phyloP scores from a whole-genome alignment of 2,888 invertebrate species.

The Lithosia quadra region DNA sequence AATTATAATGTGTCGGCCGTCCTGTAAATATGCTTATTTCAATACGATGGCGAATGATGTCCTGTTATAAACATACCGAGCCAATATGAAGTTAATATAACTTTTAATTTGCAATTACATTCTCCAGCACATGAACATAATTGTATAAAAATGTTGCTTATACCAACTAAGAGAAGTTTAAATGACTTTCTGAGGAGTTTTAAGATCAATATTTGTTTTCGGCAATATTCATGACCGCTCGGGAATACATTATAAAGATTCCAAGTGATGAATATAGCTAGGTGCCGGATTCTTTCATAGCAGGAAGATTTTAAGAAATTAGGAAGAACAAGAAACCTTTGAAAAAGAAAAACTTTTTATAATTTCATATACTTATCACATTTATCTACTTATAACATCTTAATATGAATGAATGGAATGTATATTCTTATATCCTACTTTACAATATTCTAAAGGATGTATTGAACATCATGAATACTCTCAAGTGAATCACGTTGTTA shows the following conservation, averaged over 20 bases:
- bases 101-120: constrained; percentile 30
- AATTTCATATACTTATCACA: too few species aligned
- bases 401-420: too few species aligned
- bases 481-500: too few species aligned
- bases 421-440: too few species aligned
- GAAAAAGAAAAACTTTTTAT: too few species aligned
- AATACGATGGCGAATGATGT: constrained; percentile 2
- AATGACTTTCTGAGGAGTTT: constrained; percentile 15
- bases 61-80: constrained; percentile 11
- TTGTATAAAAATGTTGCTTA: constrained; percentile 17
- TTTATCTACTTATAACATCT: too few species aligned
- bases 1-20: neutral
- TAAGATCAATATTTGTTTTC: constrained; percentile 10
- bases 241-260: neutral
- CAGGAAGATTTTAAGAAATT: too few species aligned
- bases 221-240: neutral
- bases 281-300: neutral
- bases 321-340: too few species aligned
- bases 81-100: constrained; percentile 34
- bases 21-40: neutral
- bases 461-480: too few species aligned
- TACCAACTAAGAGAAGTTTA: constrained; percentile 10
- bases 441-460: too few species aligned
- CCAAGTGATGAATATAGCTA: neutral
- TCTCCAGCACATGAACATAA: constrained; percentile 17